A percentile compares a stretch with the other conserved stretches of the same genome.
phyloP scores from a whole-genome alignment of 2,113 vertebrate genomes.

The Motacilla tschutschensis region DNA sequence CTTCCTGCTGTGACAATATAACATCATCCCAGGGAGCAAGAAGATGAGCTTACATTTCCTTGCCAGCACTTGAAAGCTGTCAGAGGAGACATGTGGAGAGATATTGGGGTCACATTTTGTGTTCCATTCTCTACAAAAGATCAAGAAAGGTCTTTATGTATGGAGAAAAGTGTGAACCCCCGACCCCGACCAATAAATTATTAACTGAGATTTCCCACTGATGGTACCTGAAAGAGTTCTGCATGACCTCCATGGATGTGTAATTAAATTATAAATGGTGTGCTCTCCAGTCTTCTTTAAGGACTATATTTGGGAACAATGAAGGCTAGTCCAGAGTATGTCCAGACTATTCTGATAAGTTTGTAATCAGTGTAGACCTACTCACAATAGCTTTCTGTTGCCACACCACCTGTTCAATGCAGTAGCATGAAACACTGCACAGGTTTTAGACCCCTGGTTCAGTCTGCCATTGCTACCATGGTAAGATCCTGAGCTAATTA shows the following conservation, averaged over 20 bases:
- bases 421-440: neutral
- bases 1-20: conserved; percentile 21
- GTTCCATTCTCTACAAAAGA: neutral
- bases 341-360: neutral
- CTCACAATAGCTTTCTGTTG: neutral
- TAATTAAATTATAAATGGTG: neutral
- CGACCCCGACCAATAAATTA: neutral
- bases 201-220: neutral
- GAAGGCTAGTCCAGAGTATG: neutral
- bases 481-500: neutral
- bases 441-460: neutral
- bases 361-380: neutral
- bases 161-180: neutral
- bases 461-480: neutral
- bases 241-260: neutral
- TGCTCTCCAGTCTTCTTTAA: neutral
- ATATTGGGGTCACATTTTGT: neutral
- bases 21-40: neutral
- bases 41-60: neutral
- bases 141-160: neutral
- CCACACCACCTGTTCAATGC: rapidly evolving
- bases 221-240: neutral
- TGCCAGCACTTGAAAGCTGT: conserved; percentile 2
- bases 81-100: neutral
- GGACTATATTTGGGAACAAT: neutral